These are phyloP conservation scores for Linnaemya vulpina DNA, from an alignment of 2,888 invertebrate genomes.

Conservation along the genomic window DNA sequence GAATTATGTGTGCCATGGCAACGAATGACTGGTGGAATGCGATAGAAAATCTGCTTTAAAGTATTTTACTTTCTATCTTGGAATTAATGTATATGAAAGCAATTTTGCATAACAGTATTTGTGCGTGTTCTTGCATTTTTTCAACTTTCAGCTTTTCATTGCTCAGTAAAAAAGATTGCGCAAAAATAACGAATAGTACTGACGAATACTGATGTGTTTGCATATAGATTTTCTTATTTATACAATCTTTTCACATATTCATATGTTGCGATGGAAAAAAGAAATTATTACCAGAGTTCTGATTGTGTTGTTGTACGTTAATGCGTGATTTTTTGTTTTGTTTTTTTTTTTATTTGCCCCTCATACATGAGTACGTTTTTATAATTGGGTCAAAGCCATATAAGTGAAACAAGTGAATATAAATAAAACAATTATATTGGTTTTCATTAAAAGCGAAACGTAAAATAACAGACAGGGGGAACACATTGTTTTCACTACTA, in stretches of 20 bases:
- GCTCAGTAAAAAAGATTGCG: slow-evolving; percentile 22
- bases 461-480: background rate
- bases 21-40: background rate
- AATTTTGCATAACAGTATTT: background rate
- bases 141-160: background rate
- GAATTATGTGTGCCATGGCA: slow-evolving; percentile 23
- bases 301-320: background rate
- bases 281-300: background rate
- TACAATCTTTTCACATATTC: background rate
- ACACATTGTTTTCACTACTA: background rate
- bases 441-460: background rate
- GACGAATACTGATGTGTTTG: slow-evolving; percentile 27
- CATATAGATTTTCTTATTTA: slow-evolving; percentile 22
- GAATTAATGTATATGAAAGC: background rate
- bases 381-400: slow-evolving; percentile 34
- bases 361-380: background rate
- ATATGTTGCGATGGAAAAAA: background rate
- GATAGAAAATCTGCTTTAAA: background rate
- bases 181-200: background rate
- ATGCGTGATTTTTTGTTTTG: background rate
- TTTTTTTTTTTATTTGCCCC: background rate
- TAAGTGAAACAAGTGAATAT: background rate
- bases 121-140: background rate
- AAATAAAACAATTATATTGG: background rate
- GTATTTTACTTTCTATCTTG: background rate